Evolutionary conservation across 2,888 invertebrate genomes (phyloP).

Genomic region (Clunio marinus): DNA sequence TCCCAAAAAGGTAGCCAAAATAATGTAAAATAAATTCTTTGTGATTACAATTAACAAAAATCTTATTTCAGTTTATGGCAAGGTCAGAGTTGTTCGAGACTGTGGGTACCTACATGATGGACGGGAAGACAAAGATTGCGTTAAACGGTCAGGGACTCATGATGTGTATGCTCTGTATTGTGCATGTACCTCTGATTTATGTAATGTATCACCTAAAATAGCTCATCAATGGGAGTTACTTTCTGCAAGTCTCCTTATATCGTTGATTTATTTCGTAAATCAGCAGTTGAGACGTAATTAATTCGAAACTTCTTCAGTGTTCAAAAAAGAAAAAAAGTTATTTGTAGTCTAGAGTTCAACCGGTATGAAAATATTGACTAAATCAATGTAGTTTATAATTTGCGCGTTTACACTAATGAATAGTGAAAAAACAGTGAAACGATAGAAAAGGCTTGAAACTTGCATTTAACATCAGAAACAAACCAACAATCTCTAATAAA

Average conservation of each 20-base stretch:
- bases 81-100: constrained; percentile 69
- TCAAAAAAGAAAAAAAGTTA: too few species aligned
- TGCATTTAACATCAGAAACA: too few species aligned
- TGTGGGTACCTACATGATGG: constrained; percentile 73
- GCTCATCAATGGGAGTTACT: constrained; percentile 4
- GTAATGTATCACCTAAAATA: constrained; percentile 56
- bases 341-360: too few species aligned
- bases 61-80: constrained; percentile 63
- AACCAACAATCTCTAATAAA: too few species aligned
- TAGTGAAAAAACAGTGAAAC: too few species aligned
- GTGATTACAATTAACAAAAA: neutral
- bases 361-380: too few species aligned
- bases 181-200: constrained; percentile 70
- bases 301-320: too few species aligned
- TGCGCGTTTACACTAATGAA: too few species aligned
- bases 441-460: too few species aligned
- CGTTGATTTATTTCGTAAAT: constrained; percentile 15
- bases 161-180: constrained; percentile 72
- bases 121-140: constrained; percentile 59
- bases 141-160: constrained; percentile 67
- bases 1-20: constrained; percentile 64
- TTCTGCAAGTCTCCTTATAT: neutral
- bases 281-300: constrained; percentile 19
- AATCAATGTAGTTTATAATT: too few species aligned
- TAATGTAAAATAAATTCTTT: neutral